phyloP scores from a whole-genome alignment of 37 sponge, comb jelly and placozoan genomes.

The Theonella swinhoei region DNA sequence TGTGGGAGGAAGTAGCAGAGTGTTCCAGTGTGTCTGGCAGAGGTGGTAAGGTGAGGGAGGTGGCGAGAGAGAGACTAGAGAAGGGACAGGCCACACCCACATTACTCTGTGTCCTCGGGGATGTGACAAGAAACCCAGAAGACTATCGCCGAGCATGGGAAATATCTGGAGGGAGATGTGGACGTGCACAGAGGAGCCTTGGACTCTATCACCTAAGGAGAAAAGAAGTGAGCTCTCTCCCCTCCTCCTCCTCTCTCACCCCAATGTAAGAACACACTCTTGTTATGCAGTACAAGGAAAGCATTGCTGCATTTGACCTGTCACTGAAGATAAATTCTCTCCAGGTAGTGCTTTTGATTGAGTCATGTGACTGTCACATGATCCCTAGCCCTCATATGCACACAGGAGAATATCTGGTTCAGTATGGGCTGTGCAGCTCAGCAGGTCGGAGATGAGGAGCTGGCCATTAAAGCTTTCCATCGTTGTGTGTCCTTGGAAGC shows the following conservation, averaged over 20 bases:
- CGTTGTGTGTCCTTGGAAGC: constrained; percentile 78
- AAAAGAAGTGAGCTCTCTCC: constrained; percentile 48
- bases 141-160: constrained; percentile 90
- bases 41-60: constrained; percentile 56
- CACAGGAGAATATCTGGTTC: constrained; percentile 91
- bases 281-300: constrained; percentile 53
- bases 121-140: constrained; percentile 77
- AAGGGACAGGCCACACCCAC: constrained; percentile 56
- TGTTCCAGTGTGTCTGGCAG: constrained; percentile 74
- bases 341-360: constrained; percentile 32
- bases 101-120: constrained; percentile 87
- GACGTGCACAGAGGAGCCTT: constrained; percentile 84
- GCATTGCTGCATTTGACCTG: constrained; percentile 54
- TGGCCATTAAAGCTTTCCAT: constrained; percentile 71
- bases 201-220: constrained; percentile 75
- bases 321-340: constrained; percentile 69
- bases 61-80: constrained; percentile 57
- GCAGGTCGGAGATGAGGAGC: constrained; percentile 52
- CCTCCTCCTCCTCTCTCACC: neutral
- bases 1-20: constrained; percentile 87
- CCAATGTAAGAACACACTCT: no score
- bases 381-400: neutral
- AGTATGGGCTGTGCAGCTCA: constrained; percentile 85
- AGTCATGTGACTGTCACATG: constrained; percentile 25
- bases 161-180: constrained; percentile 64